A percentile compares a stretch with the other conserved stretches of the same genome.
Conservation (phyloP, 2,797 vertebrate genomes). For the Micromesistius poutassou region DNA sequence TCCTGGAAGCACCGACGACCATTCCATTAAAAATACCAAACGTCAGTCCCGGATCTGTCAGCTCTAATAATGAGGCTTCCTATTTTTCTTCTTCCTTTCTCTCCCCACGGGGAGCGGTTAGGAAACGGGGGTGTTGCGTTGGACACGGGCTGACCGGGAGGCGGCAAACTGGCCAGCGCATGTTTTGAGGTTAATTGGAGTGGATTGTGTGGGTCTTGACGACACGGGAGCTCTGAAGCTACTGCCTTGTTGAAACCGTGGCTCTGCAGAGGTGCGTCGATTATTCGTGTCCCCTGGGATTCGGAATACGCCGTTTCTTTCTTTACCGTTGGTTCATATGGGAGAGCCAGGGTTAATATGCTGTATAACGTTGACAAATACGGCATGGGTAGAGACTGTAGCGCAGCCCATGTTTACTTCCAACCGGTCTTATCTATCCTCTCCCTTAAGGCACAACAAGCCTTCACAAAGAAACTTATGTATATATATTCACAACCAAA, state of each 20-base stretch:
- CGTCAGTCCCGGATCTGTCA: neutral
- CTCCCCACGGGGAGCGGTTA: neutral
- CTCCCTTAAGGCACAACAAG: too few relatives aligned
- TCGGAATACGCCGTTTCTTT: neutral
- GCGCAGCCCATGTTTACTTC: neutral
- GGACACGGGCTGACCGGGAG: neutral
- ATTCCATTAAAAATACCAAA: constrained; percentile 3
- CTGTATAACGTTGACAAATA: neutral
- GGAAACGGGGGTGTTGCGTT: neutral
- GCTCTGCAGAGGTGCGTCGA: neutral
- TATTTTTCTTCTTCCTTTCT: neutral
- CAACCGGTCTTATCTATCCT: neutral
- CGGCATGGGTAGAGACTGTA: neutral
- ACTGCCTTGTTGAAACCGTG: neutral
- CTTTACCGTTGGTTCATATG: neutral
- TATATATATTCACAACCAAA: too few relatives aligned
- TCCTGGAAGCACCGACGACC: neutral
- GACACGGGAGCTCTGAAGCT: neutral
- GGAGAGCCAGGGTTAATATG: neutral
- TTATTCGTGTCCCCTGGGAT: too few relatives aligned
- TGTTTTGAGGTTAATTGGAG: neutral
- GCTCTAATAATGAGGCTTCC: neutral
- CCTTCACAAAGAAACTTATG: too few relatives aligned
- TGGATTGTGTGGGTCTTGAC: neutral
- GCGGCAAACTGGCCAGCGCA: neutral